These are phyloP conservation scores for Cotesia glomerata DNA, from an alignment of 1,140 invertebrate species.

Conservation along the genomic window DNA sequence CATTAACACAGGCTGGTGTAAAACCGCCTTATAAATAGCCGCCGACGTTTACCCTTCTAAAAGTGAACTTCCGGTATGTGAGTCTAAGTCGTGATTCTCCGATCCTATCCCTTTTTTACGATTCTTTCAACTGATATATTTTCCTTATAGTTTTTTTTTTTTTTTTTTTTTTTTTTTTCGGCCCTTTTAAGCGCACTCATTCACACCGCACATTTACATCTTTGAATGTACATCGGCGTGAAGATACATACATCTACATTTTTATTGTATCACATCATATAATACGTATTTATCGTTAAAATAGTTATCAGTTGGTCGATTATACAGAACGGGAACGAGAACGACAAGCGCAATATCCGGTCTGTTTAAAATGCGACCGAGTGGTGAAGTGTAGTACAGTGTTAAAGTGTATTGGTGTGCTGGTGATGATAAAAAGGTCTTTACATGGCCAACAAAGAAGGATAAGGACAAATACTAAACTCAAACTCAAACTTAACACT, in stretches of 20 bases:
- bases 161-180: too few species aligned
- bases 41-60: too few species aligned
- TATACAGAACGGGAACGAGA: background rate
- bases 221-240: too few species aligned
- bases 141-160: too few species aligned
- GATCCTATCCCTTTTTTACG: conserved; percentile 5
- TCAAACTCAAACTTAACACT: too few species aligned
- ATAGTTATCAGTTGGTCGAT: background rate
- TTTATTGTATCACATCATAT: too few species aligned
- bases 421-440: conserved; percentile 5
- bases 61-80: conserved; percentile 22
- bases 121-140: too few species aligned
- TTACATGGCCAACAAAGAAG: conserved; percentile 3
- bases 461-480: background rate
- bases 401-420: background rate
- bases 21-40: background rate
- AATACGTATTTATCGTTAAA: background rate
- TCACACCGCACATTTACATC: too few species aligned
- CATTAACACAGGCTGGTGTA: background rate
- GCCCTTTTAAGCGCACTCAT: too few species aligned
- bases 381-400: background rate
- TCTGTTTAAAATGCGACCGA: conserved; percentile 11
- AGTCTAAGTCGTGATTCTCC: conserved; percentile 8
- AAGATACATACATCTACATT: background rate
- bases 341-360: conserved; percentile 7